Conservation (phyloP, 2,888 invertebrate species). For the Nomada goodeniana region DNA sequence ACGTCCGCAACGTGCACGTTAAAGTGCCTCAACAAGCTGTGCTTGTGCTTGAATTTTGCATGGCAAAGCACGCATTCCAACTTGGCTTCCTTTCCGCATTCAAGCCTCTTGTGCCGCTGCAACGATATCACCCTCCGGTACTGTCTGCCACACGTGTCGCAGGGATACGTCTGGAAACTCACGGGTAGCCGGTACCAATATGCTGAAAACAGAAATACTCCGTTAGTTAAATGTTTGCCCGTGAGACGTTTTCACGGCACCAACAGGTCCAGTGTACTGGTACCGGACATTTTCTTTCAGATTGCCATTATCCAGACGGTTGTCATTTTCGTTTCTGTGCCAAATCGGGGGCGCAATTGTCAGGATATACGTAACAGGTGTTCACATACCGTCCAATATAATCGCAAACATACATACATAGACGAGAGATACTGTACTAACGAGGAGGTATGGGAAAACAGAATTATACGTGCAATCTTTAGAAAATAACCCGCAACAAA, state of each 20-base stretch:
- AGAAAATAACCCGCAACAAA: conserved; percentile 80
- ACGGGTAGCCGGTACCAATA: conserved; percentile 64
- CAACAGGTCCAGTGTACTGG: conserved; percentile 55
- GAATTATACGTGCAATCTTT: conserved; percentile 57
- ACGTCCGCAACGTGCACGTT: conserved; percentile 70
- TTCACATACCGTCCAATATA: neutral
- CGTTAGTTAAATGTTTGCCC: conserved; percentile 35
- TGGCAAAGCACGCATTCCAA: conserved; percentile 84
- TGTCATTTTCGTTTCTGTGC: neutral
- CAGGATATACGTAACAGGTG: neutral
- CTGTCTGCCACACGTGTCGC: conserved; percentile 79
- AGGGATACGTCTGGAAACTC: conserved; percentile 73
- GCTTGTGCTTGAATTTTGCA: conserved; percentile 81
- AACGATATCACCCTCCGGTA: conserved; percentile 80
- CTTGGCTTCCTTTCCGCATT: conserved; percentile 85
- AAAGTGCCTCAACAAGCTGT: conserved; percentile 79
- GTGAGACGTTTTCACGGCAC: conserved; percentile 8
- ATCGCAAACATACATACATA: neutral
- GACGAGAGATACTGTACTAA: neutral
- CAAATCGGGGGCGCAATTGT: neutral
- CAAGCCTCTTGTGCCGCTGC: conserved; percentile 84
- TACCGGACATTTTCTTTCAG: neutral
- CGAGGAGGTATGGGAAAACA: conserved; percentile 14
- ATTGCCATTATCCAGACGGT: conserved; percentile 8
- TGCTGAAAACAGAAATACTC: conserved; percentile 75